Conservation (phyloP, 2,113 vertebrate genomes). For the Etheostoma cragini region DNA sequence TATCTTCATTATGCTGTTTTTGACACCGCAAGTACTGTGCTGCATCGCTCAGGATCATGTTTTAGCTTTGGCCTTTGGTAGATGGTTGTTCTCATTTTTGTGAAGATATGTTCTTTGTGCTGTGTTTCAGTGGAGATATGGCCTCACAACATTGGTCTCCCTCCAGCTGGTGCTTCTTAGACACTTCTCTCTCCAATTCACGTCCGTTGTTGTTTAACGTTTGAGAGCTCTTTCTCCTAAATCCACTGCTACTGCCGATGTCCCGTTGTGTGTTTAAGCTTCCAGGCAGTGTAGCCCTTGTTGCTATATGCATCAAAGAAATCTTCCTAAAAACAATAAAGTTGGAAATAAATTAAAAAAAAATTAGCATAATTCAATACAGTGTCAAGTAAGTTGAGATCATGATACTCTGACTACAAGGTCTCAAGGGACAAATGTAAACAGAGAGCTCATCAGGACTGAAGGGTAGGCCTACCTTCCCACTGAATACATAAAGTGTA, state of each 20-base stretch:
- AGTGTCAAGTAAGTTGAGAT: no score
- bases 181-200: neutral
- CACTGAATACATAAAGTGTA: no score
- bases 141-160: neutral
- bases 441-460: no score
- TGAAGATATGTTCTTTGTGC: constrained; percentile 12
- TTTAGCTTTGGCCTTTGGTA: constrained; percentile 7
- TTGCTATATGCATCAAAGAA: no score
- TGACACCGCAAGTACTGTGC: neutral
- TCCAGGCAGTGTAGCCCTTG: no score
- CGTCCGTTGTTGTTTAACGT: neutral
- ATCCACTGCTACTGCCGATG: neutral
- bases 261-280: neutral
- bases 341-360: no score
- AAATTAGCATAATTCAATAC: no score
- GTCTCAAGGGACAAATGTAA: no score
- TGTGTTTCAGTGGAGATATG: neutral
- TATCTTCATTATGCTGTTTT: no score
- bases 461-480: no score
- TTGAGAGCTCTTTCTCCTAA: neutral
- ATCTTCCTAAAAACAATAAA: no score
- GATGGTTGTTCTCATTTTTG: constrained; percentile 19
- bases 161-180: neutral
- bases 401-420: no score
- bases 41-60: constrained; percentile 6